Conservation (phyloP, 2,113 vertebrate species). For the Harpagus bidentatus region DNA sequence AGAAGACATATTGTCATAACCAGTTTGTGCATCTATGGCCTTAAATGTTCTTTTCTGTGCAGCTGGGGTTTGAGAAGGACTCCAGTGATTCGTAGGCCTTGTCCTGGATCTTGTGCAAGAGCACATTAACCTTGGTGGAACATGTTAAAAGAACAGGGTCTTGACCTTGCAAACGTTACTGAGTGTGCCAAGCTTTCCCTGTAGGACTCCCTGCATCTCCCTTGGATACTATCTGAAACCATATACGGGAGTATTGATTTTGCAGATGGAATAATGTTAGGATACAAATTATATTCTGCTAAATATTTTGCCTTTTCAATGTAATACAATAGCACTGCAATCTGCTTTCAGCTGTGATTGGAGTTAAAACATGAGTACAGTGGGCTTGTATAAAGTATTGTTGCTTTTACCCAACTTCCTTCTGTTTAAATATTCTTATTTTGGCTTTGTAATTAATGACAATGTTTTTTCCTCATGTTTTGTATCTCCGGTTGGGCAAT, state of each 20-base stretch:
- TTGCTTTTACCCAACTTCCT: background rate
- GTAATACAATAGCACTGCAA: background rate
- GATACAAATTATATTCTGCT: background rate
- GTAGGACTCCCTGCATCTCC: background rate
- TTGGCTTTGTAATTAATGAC: constrained; percentile 23
- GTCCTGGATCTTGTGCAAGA: background rate
- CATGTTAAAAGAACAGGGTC: background rate
- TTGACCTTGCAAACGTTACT: background rate
- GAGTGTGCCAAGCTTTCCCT: background rate
- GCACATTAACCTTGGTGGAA: background rate
- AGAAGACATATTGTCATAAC: background rate
- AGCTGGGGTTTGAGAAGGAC: background rate
- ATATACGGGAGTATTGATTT: background rate
- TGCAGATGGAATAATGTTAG: background rate
- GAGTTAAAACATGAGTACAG: background rate
- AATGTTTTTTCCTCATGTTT: background rate
- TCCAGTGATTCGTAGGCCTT: background rate
- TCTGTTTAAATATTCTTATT: background rate
- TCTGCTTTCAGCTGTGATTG: background rate
- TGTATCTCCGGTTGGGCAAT: background rate
- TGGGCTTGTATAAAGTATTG: background rate
- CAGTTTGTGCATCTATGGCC: background rate
- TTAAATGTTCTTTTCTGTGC: background rate
- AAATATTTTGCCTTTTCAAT: constrained; percentile 23
- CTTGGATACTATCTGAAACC: background rate